phyloP scores from a whole-genome alignment of 1,140 invertebrate genomes.

The Neelides sp. region DNA sequence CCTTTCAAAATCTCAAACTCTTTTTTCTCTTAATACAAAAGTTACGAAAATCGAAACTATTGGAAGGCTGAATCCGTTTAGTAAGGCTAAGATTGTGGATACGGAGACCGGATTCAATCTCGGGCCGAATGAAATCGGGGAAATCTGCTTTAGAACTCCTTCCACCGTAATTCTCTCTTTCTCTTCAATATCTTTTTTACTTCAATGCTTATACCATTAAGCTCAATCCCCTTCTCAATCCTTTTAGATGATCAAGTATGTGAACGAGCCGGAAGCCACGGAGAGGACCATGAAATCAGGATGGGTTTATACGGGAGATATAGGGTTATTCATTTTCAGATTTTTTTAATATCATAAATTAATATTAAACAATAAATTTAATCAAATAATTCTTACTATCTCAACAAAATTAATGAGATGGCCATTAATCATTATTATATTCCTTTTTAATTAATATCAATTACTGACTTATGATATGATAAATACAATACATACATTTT shows the following conservation, averaged over 20 bases:
- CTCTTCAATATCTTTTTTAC: too few species aligned
- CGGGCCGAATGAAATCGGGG: background rate
- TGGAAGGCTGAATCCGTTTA: background rate
- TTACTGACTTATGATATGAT: too few species aligned
- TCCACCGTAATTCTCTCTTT: too few species aligned
- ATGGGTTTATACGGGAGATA: constrained; percentile 6
- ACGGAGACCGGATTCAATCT: background rate
- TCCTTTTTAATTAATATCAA: too few species aligned
- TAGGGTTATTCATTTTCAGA: background rate
- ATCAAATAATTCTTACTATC: background rate
- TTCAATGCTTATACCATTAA: too few species aligned
- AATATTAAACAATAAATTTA: background rate
- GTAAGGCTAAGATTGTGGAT: constrained; percentile 1
- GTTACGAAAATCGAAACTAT: background rate
- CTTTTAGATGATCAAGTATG: constrained; percentile 4
- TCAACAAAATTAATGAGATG: too few species aligned
- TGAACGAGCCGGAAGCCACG: background rate
- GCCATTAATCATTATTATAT: too few species aligned
- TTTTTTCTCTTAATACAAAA: too few species aligned
- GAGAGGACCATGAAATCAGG: background rate
- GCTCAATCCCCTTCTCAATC: too few species aligned
- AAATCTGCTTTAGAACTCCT: constrained; percentile 4
- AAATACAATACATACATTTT: too few species aligned
- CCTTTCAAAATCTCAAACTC: too few species aligned
- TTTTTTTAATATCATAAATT: background rate